Conservation (phyloP, 2,797 vertebrate species). For the Scolopax bukidnonensis region DNA sequence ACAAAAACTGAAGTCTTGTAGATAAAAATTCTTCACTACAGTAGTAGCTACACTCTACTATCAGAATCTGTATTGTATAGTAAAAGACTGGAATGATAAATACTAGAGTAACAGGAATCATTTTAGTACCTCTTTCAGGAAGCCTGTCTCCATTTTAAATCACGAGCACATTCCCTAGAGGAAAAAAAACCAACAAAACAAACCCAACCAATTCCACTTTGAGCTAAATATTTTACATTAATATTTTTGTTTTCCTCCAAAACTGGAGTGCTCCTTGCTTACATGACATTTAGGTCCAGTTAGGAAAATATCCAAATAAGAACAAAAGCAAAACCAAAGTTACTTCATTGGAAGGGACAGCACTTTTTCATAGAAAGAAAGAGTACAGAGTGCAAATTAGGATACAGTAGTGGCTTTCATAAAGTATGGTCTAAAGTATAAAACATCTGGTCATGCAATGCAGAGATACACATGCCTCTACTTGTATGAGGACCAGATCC, state of each 20-base stretch:
- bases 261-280: not conserved
- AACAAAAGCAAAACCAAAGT: not conserved
- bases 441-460: not conserved
- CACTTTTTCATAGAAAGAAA: not conserved
- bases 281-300: not conserved
- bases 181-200: not conserved
- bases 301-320: not conserved
- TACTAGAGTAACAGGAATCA: not conserved
- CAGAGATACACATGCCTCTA: rapidly evolving
- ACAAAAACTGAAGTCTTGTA: not conserved
- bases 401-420: not conserved
- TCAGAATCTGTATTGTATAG: not conserved
- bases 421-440: not conserved
- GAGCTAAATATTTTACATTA: not conserved
- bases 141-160: not conserved
- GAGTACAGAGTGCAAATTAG: not conserved
- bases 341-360: not conserved
- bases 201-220: not conserved
- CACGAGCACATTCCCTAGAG: not conserved
- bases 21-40: not conserved
- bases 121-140: not conserved
- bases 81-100: not conserved
- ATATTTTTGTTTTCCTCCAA: not conserved
- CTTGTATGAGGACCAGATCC: not conserved
- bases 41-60: not conserved